Evolutionary conservation across 2,113 vertebrate genomes (phyloP).

Genomic region (Rutilus rutilus): DNA sequence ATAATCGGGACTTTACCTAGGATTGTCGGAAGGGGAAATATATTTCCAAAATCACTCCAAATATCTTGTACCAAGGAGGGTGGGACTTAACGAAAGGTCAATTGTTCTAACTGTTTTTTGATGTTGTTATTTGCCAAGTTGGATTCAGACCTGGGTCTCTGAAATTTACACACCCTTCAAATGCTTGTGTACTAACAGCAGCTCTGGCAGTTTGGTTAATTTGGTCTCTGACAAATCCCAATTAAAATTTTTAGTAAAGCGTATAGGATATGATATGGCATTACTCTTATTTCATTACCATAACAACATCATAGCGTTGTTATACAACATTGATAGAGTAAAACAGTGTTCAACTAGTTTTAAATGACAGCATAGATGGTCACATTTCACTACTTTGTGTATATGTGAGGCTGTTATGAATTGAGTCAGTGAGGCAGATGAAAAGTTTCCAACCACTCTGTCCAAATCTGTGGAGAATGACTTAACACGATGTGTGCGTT

Average conservation of each 20-base stretch:
- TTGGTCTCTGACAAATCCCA: neutral
- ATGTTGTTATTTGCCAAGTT: neutral
- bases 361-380: neutral
- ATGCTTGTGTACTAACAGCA: neutral
- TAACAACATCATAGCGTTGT: neutral
- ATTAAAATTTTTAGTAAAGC: neutral
- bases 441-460: slow-evolving; percentile 18
- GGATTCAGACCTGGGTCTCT: neutral
- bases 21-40: no score
- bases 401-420: neutral
- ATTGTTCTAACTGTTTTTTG: neutral
- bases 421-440: slow-evolving; percentile 8
- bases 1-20: no score
- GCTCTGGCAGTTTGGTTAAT: no score
- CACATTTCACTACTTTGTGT: neutral
- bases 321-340: slow-evolving; percentile 13
- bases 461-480: slow-evolving; percentile 25
- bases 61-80: no score
- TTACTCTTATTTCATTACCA: neutral
- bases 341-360: neutral
- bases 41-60: no score
- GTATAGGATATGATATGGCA: neutral
- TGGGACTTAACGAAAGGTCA: no score
- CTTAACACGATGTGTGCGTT: neutral
- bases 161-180: neutral